These are phyloP conservation scores for Cantharis lateralis DNA, from an alignment of 2,888 invertebrate genomes.

Conservation along the genomic window DNA sequence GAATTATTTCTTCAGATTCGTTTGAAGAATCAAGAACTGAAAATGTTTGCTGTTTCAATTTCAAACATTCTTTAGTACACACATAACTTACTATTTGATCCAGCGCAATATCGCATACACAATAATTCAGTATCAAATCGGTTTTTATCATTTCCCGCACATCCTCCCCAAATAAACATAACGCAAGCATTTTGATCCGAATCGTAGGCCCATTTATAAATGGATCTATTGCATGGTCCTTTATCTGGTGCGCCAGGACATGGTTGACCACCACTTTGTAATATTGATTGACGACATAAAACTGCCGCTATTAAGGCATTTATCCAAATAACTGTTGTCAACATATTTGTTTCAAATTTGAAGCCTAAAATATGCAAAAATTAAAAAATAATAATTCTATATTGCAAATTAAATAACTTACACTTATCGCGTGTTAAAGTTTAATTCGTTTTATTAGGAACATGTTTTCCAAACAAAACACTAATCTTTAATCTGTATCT, in stretches of 20 bases:
- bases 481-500: not conserved
- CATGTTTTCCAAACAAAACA: not conserved
- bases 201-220: slow-evolving; percentile 72
- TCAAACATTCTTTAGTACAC: not conserved
- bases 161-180: slow-evolving; percentile 71
- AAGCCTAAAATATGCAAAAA: not conserved
- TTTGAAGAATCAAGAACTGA: slow-evolving; percentile 15
- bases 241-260: slow-evolving; percentile 58
- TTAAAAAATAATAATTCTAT: not conserved
- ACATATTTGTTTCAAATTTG: slow-evolving; percentile 22
- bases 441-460: not conserved
- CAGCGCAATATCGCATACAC: slow-evolving; percentile 65
- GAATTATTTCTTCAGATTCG: slow-evolving; percentile 59
- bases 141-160: slow-evolving; percentile 69
- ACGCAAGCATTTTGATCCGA: slow-evolving; percentile 62
- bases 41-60: not conserved
- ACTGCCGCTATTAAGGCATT: slow-evolving; percentile 12
- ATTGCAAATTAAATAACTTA: not conserved
- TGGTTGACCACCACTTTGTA: slow-evolving; percentile 38
- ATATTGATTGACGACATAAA: slow-evolving; percentile 9
- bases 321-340: slow-evolving; percentile 28
- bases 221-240: slow-evolving; percentile 67
- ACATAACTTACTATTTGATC: slow-evolving; percentile 19
- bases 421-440: not conserved
- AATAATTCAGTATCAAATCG: slow-evolving; percentile 70